phyloP scores from a whole-genome alignment of 2,888 invertebrate species.

The Liopterus haemorrhoidalis region DNA sequence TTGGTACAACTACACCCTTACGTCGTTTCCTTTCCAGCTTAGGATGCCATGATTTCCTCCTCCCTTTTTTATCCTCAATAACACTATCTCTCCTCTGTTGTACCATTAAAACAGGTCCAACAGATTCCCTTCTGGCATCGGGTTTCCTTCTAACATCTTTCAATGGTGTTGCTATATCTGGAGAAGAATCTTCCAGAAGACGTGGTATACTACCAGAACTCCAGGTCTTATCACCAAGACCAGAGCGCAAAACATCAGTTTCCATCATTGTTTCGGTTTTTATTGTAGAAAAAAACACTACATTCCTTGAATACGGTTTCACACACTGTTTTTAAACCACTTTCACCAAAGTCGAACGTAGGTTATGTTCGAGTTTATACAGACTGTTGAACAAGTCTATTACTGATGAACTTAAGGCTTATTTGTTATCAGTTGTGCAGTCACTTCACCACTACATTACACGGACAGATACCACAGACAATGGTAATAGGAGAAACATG shows the following conservation, averaged over 20 bases:
- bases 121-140: constrained; percentile 12
- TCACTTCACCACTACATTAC: no score
- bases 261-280: constrained; percentile 17
- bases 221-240: constrained; percentile 18
- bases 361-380: no score
- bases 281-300: neutral
- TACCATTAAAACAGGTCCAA: constrained; percentile 11
- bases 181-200: constrained; percentile 7
- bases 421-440: no score
- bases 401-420: no score
- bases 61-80: constrained; percentile 26
- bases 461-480: no score
- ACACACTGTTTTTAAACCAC: constrained; percentile 22
- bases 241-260: constrained; percentile 13
- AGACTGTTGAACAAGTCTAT: no score
- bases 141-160: constrained; percentile 15
- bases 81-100: constrained; percentile 12
- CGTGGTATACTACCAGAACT: constrained; percentile 19
- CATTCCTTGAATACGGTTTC: constrained; percentile 20
- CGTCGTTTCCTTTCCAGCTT: constrained; percentile 45
- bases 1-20: constrained; percentile 41
- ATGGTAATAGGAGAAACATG: no score
- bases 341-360: no score
- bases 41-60: constrained; percentile 47
- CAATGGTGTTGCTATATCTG: constrained; percentile 16